Evolutionary conservation across 2,797 vertebrate genomes (phyloP).

Genomic region (Astyanax mexicanus): DNA sequence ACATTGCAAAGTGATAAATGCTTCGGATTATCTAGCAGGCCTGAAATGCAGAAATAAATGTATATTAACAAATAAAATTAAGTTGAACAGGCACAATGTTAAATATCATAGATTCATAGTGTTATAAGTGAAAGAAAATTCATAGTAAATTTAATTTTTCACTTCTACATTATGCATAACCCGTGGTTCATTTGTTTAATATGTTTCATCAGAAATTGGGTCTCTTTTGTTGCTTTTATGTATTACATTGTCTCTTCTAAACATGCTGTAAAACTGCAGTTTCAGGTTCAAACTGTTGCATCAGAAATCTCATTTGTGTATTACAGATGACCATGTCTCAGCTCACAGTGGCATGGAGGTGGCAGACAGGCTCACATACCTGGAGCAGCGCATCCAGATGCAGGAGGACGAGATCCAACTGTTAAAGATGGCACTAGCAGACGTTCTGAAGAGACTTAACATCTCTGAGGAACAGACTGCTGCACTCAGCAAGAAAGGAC

Average conservation of each 20-base stretch:
- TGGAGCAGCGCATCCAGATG: conserved; percentile 97
- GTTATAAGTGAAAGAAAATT: too few relatives aligned
- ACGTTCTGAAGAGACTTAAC: conserved; percentile 93
- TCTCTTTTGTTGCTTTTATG: too few relatives aligned
- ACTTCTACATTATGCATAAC: too few relatives aligned
- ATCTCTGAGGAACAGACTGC: conserved; percentile 92
- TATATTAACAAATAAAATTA: too few relatives aligned
- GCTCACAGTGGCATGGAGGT: conserved; percentile 92
- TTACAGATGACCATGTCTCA: conserved; percentile 90
- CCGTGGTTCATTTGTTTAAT: too few relatives aligned
- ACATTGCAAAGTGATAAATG: too few relatives aligned
- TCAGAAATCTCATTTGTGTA: not conserved
- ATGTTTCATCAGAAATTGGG: too few relatives aligned
- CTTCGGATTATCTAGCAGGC: too few relatives aligned
- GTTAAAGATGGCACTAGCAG: conserved; percentile 92
- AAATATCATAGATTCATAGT: too few relatives aligned
- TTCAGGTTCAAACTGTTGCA: not conserved
- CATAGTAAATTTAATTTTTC: too few relatives aligned
- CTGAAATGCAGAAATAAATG: too few relatives aligned
- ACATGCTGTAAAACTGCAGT: not conserved
- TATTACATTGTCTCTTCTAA: not conserved
- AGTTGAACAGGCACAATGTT: too few relatives aligned
- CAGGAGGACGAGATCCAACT: conserved; percentile 98
- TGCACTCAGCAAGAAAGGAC: conserved; percentile 69
- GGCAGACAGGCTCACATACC: conserved; percentile 90